Evolutionary conservation across 2,888 invertebrate species (phyloP).

Genomic region (Dryocosmus kuriphilus): DNA sequence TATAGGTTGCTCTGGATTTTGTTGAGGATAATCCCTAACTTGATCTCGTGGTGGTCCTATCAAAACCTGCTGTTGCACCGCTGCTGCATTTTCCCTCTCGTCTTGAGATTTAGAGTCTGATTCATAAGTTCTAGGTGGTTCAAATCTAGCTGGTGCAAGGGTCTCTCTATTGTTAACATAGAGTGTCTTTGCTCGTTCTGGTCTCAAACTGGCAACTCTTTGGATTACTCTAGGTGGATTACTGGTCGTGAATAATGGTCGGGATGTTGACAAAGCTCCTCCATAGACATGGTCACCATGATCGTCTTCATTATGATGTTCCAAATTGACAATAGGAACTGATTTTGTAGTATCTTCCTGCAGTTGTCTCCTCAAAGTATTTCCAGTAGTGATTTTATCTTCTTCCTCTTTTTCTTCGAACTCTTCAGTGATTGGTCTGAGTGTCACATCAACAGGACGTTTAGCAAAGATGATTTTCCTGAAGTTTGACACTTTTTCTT

Average conservation of each 20-base stretch:
- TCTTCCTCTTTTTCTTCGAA: conserved; percentile 77
- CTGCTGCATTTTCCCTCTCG: conserved; percentile 60
- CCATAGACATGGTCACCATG: conserved; percentile 84
- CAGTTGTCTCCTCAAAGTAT: conserved; percentile 82
- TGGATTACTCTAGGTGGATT: conserved; percentile 80
- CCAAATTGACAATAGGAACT: conserved; percentile 78
- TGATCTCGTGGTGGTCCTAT: conserved; percentile 56
- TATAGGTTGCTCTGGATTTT: conserved; percentile 65
- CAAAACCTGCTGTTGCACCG: conserved; percentile 65
- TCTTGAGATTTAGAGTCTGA: conserved; percentile 67
- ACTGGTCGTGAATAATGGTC: conserved; percentile 85
- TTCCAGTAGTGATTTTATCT: conserved; percentile 77
- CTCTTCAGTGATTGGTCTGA: conserved; percentile 75
- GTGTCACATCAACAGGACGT: conserved; percentile 71
- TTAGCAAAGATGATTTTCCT: conserved; percentile 69
- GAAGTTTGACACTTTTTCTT: conserved; percentile 65
- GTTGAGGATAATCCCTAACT: conserved; percentile 67
- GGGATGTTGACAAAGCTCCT: conserved; percentile 82
- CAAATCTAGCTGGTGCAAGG: conserved; percentile 69
- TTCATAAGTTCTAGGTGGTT: conserved; percentile 65
- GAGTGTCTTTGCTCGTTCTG: conserved; percentile 67
- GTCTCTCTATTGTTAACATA: conserved; percentile 66
- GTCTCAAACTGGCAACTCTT: conserved; percentile 62
- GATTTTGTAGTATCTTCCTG: conserved; percentile 79
- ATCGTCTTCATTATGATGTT: conserved; percentile 82